Evolutionary conservation across 2,888 invertebrate species (phyloP), one percentile per base, ranked within the genome.

Genomic region (Cataglyphis rosenhaueri): DNA sequence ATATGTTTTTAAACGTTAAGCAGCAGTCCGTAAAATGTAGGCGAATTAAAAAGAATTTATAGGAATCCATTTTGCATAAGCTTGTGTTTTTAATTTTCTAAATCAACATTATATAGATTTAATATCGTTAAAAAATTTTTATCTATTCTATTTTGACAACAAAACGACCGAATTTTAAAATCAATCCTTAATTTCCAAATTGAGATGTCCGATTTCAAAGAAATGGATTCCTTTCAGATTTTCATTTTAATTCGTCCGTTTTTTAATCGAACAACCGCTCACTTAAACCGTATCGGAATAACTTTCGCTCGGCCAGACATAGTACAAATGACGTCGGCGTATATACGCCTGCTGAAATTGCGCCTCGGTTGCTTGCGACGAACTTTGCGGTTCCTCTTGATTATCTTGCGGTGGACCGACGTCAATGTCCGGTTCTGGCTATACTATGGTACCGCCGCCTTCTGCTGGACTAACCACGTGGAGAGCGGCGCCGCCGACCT

Each of bases 371-470:
- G 84, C 48, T 82, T 81, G 85, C 85, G 84, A 86, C 81, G 84
- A 66, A 61, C 84, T 76, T 74, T 87, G 86, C 86, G 79, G 82
- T 83, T 84, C 84, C 78, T 52, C 52, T 4, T 82, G 82, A 29
- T 85, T 84, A 74, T 71, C 83, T 66, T 73, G 83, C 73, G 76
- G 52, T 78, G 38, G 55, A 71, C 38, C 48, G 32, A 18, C 41
- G 41, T 85, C 78, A 71, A 62, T 83, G 70, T 87, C 87, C 83
- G 87, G 85, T 85, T 90, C 88, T 88, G 86, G 93, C 93, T 93
- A 93, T 91, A 93, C 93, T 90, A 93, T 92, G 83, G 93, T 93
- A 85, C 94, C 93, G 83, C 92, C 92, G 75, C 92, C 92, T 89
- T 93, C 94, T 64, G 92, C 92, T 61, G 93, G 93, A 89, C 92